phyloP scores from a whole-genome alignment of 2,888 invertebrate genomes.

The Philopedon plagiatum region DNA sequence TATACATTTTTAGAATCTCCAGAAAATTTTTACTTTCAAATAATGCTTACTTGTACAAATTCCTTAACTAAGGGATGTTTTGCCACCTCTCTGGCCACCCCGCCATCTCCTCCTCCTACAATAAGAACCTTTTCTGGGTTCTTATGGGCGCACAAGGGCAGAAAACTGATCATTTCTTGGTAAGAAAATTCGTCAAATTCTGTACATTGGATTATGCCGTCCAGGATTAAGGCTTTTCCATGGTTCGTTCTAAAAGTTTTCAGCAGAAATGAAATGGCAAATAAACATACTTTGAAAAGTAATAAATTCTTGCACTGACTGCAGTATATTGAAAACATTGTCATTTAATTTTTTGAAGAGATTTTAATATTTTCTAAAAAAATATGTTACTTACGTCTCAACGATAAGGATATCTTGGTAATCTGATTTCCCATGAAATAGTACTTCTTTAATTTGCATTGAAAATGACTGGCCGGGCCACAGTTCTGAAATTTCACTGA shows the following conservation, averaged over 20 bases:
- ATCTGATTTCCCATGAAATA: conserved; percentile 84
- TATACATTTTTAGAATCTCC: too few species aligned
- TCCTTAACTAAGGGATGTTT: conserved; percentile 92
- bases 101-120: conserved; percentile 98
- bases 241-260: conserved; percentile 78
- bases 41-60: conserved; percentile 76
- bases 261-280: too few species aligned
- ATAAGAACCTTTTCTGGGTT: conserved; percentile 93
- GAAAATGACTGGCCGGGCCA: conserved; percentile 95
- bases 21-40: not conserved
- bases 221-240: conserved; percentile 90
- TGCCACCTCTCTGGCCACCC: conserved; percentile 94
- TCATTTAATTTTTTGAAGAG: too few species aligned
- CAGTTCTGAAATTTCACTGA: conserved; percentile 89
- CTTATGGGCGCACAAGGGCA: conserved; percentile 93
- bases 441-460: conserved; percentile 83
- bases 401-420: conserved; percentile 88
- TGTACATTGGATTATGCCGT: conserved; percentile 97
- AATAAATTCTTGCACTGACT: too few species aligned
- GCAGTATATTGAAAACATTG: too few species aligned
- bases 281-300: too few species aligned
- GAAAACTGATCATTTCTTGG: conserved; percentile 97
- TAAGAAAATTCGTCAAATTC: conserved; percentile 97
- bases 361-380: too few species aligned
- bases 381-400: conserved; percentile 57